Evolutionary conservation across 30 jellyfish, hydroid and myxozoan genomes (phyloP).

Genomic region (Haliclystus octoradiatus): DNA sequence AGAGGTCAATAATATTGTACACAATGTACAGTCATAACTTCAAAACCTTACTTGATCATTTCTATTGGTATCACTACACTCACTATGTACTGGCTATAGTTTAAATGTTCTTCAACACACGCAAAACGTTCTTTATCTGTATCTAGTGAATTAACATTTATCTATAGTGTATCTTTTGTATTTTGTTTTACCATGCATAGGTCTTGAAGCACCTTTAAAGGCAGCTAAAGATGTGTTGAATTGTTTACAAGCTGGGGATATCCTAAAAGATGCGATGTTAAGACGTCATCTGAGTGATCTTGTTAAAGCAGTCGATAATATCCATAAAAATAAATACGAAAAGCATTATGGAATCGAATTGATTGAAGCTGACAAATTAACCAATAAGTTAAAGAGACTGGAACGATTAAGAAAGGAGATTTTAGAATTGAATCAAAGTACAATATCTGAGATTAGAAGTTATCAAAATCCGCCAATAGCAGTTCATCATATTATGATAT

Average conservation of each 20-base stretch:
- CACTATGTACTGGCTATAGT: too few relatives aligned
- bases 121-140: too few relatives aligned
- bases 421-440: constrained; percentile 71
- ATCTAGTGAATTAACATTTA: too few relatives aligned
- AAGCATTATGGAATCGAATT: constrained; percentile 52
- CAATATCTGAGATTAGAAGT: constrained; percentile 80
- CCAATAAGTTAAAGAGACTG: constrained; percentile 43
- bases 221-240: constrained; percentile 63
- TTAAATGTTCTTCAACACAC: too few relatives aligned
- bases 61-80: too few relatives aligned
- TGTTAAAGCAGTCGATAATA: constrained; percentile 41
- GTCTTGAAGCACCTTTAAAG: constrained; percentile 43
- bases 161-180: too few relatives aligned
- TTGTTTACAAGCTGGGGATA: constrained; percentile 53
- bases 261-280: constrained; percentile 70
- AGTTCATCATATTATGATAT: constrained; percentile 75
- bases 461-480: constrained; percentile 85
- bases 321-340: constrained; percentile 48
- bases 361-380: constrained; percentile 58
- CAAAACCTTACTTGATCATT: too few relatives aligned
- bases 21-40: too few relatives aligned
- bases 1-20: too few relatives aligned
- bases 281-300: constrained; percentile 68
- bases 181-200: too few relatives aligned
- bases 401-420: constrained; percentile 73